Evolutionary conservation across 2,113 vertebrate genomes (phyloP), one percentile per base, ranked within the genome.

Genomic region (Orcinus orca): DNA sequence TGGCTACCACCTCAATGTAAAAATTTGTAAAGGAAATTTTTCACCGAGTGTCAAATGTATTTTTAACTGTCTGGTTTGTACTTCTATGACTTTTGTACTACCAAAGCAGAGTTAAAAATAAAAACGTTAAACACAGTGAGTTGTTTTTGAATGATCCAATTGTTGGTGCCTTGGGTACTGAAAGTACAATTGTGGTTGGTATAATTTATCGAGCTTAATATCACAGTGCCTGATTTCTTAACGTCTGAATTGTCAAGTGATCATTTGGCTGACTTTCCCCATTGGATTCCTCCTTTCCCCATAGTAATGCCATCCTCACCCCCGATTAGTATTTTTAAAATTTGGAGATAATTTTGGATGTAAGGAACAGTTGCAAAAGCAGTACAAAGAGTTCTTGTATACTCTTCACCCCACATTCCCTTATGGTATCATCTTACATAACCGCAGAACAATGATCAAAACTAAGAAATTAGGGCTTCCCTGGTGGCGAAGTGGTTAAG

Each of bases 41-140:
- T 95, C 92, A 93, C 94, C 84, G 86, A 96, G 71, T 96, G 97
- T 98, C 77, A 96, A 85, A 96, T 98, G 96, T 99, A 98, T 98
- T 98, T 99, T 98, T 99, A 99, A 99, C 98, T 95, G 90, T 97
- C 96, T 83, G 97, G 98, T 98, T 99, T 98, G 95, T 98, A 98
- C 97, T 95, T 98, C 93, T 97, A 95, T 25, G 88, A 97, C 92
- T 99, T 98, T 99, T 99, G 95, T 99, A 99, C 98, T 98, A 98
- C 97, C 97, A 98, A 97, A 98, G 86, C 93, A 97, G 90, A 97
- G 95, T 98, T 97, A 95, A 97, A 97, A 98, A 98, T 98, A 98
- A 98, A 96, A 93, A 93, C 4, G 29, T 95, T 94, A 95, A 93
- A 80, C n/a, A 23, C 41, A 2, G 31, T 5, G 36, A 47, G 36